Evolutionary conservation across 2,888 invertebrate species (phyloP), one percentile per base, ranked within the genome.

Genomic region (Amiota communis): DNA sequence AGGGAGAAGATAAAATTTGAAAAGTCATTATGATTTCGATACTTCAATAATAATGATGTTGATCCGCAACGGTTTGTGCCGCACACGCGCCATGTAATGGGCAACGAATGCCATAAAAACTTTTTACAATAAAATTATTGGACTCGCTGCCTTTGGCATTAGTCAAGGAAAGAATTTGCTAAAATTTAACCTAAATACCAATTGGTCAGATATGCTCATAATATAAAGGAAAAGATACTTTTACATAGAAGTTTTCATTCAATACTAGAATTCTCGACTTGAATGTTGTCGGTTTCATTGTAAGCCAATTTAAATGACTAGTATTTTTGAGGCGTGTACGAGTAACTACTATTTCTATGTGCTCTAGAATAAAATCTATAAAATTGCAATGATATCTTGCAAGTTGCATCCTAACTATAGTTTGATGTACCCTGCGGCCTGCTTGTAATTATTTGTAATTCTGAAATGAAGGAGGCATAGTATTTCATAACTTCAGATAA

Each of bases 111-210:
- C 59, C 12, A 36, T 81, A 75, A 68, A 81, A 79, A 76, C 84
- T 77, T 82, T 74, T 81, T 47, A 57, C 72, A 65, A 15, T 36
- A 36, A 36, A 36, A 36, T 36, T 36, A 36, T 36, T 36, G 36
- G 4, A 36, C 8, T 36, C 36, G 6, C 2, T 6, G 36, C 36
- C 36, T 36, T 36, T 36, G 8, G 36, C 36, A 36, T 36, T 36
- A 36, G 59, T 36, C 47, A 65, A 15, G 15, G 49, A 20, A 72
- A 63, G 78, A 79, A 80, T 80, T 80, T 82, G 77, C 81, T 84
- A 80, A 77, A 86, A 84, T 86, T 84, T 86, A 83, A 86, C 83
- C 83, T 85, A 83, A 83, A 83, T 83, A 83, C 86, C 84, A 77
- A 75, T 77, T 81, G 76, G 77, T 57, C 79, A 80, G 86, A 86